A percentile compares a stretch with the other conserved stretches of the same genome.
phyloP scores from a whole-genome alignment of 2,113 vertebrate genomes.

The Callopanchax toddi region DNA sequence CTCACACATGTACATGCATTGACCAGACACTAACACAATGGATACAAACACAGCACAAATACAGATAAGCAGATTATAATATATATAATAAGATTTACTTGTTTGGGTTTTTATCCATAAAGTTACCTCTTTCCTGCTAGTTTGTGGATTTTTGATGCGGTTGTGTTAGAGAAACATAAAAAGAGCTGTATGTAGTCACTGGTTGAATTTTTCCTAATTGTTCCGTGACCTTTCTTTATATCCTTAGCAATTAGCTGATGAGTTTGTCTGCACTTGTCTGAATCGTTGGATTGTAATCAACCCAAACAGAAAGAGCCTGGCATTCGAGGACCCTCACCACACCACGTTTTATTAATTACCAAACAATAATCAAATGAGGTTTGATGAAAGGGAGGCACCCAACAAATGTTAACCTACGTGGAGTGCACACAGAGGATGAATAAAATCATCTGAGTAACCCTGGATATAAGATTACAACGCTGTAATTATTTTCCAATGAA shows the following conservation, averaged over 20 bases:
- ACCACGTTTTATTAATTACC: slow-evolving; percentile 59
- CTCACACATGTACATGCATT: slow-evolving; percentile 38
- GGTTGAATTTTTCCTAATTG: slow-evolving; percentile 69
- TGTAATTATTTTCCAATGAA: slow-evolving; percentile 34
- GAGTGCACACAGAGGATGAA: not conserved
- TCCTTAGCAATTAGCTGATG: slow-evolving; percentile 77
- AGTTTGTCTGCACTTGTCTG: slow-evolving; percentile 66
- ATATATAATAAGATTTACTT: too few relatives aligned
- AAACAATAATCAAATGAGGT: slow-evolving; percentile 59
- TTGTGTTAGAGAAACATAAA: not conserved
- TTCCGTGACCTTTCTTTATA: slow-evolving; percentile 70
- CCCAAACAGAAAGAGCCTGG: slow-evolving; percentile 60
- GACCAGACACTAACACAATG: slow-evolving; percentile 8
- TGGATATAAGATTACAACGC: slow-evolving; percentile 1
- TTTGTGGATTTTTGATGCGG: slow-evolving; percentile 31
- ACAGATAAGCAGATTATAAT: not conserved
- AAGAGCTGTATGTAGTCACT: slow-evolving; percentile 15
- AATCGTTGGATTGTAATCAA: slow-evolving; percentile 66
- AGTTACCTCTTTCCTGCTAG: slow-evolving; percentile 19
- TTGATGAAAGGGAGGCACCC: slow-evolving; percentile 51
- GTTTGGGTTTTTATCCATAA: too few relatives aligned
- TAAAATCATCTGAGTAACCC: slow-evolving; percentile 22
- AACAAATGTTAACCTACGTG: slow-evolving; percentile 30
- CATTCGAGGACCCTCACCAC: slow-evolving; percentile 48
- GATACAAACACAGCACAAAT: slow-evolving; percentile 6